A percentile compares a stretch with the other conserved stretches of the same genome.
These are phyloP conservation scores for Herpetotheres cachinnans DNA, from an alignment of 2,113 vertebrate genomes.

Conservation along the genomic window DNA sequence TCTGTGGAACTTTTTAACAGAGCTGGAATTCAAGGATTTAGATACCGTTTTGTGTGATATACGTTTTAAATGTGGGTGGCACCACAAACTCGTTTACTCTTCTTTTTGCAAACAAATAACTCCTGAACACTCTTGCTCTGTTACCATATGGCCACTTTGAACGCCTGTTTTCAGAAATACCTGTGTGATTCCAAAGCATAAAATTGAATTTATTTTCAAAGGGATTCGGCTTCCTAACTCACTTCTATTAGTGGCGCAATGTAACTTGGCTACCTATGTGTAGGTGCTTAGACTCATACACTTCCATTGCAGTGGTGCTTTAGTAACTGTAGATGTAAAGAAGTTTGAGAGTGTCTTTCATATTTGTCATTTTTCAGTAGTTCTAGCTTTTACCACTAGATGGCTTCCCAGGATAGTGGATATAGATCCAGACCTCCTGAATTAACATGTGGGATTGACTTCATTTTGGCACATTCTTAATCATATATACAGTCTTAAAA, in stretches of 20 bases:
- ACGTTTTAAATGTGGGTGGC: neutral
- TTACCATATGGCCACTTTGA: neutral
- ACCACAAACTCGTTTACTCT: neutral
- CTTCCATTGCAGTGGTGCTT: neutral
- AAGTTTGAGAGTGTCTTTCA: neutral
- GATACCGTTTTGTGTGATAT: neutral
- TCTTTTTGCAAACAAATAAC: neutral
- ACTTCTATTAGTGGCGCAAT: neutral
- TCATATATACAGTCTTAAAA: neutral
- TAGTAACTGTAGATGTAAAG: neutral
- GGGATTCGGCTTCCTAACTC: neutral
- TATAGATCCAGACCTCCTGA: neutral
- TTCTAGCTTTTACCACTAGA: constrained; percentile 55
- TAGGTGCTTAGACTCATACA: neutral
- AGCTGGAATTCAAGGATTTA: neutral
- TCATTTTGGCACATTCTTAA: neutral
- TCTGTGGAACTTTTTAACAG: neutral
- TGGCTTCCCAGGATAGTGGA: constrained; percentile 67
- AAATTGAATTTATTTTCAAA: neutral
- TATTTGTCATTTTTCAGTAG: neutral
- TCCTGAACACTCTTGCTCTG: neutral
- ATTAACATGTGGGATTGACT: neutral
- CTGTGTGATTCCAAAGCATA: neutral
- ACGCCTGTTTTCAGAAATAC: neutral
- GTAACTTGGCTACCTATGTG: neutral